Evolutionary conservation across 2,888 invertebrate genomes (phyloP), one percentile per base, ranked within the genome.

Genomic region (Plutella xylostella): DNA sequence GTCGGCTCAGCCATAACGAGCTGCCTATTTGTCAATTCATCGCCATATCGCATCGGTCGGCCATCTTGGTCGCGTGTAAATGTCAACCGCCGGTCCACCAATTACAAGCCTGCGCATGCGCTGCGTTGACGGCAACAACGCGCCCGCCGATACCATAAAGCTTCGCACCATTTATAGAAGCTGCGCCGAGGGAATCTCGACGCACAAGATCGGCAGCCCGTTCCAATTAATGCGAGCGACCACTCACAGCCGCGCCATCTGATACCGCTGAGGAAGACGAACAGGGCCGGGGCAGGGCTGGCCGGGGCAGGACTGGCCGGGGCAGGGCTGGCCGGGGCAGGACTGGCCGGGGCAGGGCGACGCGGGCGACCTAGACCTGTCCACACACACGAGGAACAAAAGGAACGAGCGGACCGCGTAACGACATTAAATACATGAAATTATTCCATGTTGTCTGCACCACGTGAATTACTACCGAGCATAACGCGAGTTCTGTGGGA

Each of bases 31-130:
- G 82, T 83, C 82, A 83, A 79, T 78, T 68, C 65, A 69, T 72
- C 75, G 63, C 58, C 65, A 68, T 73, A 71, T 72, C 72, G 68
- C 68, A 60, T 63, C 66, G 64, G 45, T 54, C 78, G 66, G 78
- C 79, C 79, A 80, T 82, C 79, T 80, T 78, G 77, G 53, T 58
- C 51, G 63, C 78, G 68, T 76, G 82, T 79, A 77, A 76, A 76
- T 76, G 82, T 82, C 82, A 79, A 65, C 70, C 65, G 66, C 65
- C 72, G 65, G 72, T 64, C 73, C 72, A 78, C 82, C 82, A 83
- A 82, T 83, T 82, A 82, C 80, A 78, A 68, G 66, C 52, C 64
- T 60, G 72, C 75, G 75, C 76, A 65, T 63, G 76, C 77, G 75
- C 76, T 64, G 51, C 49, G 63, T 62, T 72, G 75, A 74, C 76